Evolutionary conservation across 2,888 invertebrate genomes (phyloP), one percentile per base, ranked within the genome.

Genomic region (Drosophila siamana): DNA sequence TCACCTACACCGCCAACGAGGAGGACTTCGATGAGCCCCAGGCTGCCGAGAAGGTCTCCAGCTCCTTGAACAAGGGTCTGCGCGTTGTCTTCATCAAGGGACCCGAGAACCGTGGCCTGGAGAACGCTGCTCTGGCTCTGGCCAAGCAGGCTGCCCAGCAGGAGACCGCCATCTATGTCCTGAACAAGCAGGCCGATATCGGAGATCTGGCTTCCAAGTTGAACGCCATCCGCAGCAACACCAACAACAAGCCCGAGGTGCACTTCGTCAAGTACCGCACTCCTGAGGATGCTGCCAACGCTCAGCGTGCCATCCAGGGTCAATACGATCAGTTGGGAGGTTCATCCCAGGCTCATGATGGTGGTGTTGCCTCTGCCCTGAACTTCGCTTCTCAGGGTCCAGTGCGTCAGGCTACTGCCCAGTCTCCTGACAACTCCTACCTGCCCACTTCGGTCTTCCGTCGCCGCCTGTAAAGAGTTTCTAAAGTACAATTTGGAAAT

Each of bases 241-340:
- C 43, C 64, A 85, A 81, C 76, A 81, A 85, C 78, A 89, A 86
- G 68, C 88, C 88, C 54, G 89, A 88, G 74, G 88, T 88, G n/a
- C 88, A 88, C 69, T 88, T 88, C 57, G 88, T 90, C 71, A 90
- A 90, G 72, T 90, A 90, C 78, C 84, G 86, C 57, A 89, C 87
- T 0, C 69, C 70, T 2, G 83, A 87, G 71, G 90, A 90, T 72
- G 90, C 89, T 59, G 85, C 78, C 66, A 80, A 86, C 15, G 90
- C 89, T 4, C 89, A 89, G 73, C 66, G 66, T 0, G 78, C 85
- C 24, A 90, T 90, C 55, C 88, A 89, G 62, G 43, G 33, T 0
- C 89, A 89, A 62, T 88, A 89, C 65, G 88, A 89, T 24, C 68
- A 72, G 38, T 26, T 87, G 59, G 82, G 82, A 36, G 89, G 89